Conservation (phyloP, 2,113 vertebrate species). For the Bubo bubo region DNA sequence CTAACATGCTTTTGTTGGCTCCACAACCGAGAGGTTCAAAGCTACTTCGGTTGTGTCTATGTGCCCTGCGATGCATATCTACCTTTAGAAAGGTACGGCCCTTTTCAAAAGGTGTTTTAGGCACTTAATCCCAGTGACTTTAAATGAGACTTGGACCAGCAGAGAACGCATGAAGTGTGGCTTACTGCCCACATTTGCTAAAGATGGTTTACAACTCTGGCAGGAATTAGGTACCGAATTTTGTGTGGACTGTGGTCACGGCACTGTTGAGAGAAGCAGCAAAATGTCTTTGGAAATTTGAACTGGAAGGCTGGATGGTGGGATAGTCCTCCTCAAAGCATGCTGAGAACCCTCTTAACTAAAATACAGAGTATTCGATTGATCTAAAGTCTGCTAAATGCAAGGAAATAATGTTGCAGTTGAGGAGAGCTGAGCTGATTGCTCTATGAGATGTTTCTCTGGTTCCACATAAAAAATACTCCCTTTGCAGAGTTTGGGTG, state of each 20-base stretch:
- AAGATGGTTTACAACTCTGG: not conserved
- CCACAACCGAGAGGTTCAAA: not conserved
- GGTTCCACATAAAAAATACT: not conserved
- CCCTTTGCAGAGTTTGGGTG: not conserved
- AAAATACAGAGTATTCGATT: not conserved
- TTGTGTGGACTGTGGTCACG: not conserved
- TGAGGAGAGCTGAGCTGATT: not conserved
- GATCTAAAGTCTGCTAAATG: not conserved
- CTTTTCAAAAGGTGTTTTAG: not conserved
- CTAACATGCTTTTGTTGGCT: not conserved
- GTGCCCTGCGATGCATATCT: accelerated
- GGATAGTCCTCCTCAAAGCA: not conserved
- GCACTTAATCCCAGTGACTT: not conserved
- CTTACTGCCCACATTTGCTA: not conserved
- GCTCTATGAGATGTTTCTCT: not conserved
- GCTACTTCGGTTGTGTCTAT: accelerated
- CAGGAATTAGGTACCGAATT: not conserved
- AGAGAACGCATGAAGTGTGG: not conserved
- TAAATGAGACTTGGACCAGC: not conserved
- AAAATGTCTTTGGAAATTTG: not conserved
- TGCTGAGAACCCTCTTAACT: not conserved
- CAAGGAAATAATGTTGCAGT: not conserved
- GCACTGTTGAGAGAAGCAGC: not conserved
- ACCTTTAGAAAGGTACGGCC: not conserved
- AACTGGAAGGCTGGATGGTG: not conserved